Conservation (phyloP, 1,140 invertebrate species). For the Hetaerina americana region DNA sequence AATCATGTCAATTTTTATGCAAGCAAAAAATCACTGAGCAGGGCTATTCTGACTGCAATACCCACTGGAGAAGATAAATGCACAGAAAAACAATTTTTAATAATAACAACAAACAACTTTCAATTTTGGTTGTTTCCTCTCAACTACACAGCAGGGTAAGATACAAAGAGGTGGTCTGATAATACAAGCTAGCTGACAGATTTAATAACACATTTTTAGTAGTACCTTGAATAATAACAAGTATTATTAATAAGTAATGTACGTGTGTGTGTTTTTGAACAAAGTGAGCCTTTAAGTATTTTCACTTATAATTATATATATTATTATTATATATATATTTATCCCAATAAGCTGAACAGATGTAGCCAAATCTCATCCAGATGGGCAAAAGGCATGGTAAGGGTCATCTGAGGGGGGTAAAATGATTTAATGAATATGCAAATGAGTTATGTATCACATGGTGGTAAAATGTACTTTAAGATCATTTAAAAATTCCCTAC, state of each 20-base stretch:
- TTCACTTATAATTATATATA: not conserved
- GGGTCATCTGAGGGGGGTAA: not conserved
- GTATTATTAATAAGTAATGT: not conserved
- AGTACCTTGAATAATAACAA: not conserved
- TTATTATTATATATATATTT: not conserved
- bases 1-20: not conserved
- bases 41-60: not conserved
- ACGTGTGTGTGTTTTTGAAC: not conserved
- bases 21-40: not conserved
- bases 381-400: not conserved
- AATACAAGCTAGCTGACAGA: not conserved
- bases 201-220: not conserved
- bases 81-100: not conserved
- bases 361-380: not conserved
- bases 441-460: not conserved
- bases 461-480: not conserved
- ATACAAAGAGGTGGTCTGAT: not conserved
- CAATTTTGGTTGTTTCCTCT: not conserved
- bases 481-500: not conserved
- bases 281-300: not conserved
- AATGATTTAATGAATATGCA: not conserved
- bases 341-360: not conserved
- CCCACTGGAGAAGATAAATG: not conserved
- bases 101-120: not conserved
- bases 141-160: not conserved